Base-by-base conservation (phyloP, 2,113 vertebrate species). In the Tringa solitaria region DNA sequence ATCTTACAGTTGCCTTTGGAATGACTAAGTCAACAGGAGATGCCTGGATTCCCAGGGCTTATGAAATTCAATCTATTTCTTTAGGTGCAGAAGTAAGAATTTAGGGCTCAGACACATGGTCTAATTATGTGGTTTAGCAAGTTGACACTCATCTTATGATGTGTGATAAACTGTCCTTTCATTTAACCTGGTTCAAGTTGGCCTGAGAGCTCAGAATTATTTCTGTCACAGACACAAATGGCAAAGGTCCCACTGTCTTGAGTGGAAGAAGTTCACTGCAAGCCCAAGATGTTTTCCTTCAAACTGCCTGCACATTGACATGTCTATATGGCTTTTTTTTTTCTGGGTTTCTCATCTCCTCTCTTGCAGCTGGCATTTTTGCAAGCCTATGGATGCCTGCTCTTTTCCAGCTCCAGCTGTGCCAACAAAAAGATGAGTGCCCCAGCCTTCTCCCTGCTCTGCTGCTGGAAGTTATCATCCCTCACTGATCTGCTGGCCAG, bases 11-110 rank as follows among this genome's bases (percentile, higher is more conserved):
- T 89, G 51, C 56, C 77, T 86, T 91, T 95, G 91, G 87, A 95
- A 91, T 84, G 73, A 53, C 73, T 84, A 94, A 84, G 30, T 97
- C 84, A 95, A 94, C 91, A 95, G 80, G 69, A 94, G 86, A 67
- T 84, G 64, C 86, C 69, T 96, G 65, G 51, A 84, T 93, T 96
- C 77, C 73, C 56, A 78, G 56, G 39, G 77, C 73, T 96, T 74
- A 68, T 87, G 93, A 94, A 96, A 96, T 84, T 92, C 72, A 67
- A 90, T 97, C 90, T 95, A 37, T 95, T 95, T 92, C 92, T 95
- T 96, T 95, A 95, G 90, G 90, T 95, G 92, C 63, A 77, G 39
- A 90, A 88, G 41, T 60, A 86, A 88, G 72, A 88, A 90, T 69
- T 85, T 77, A 74, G 50, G 24, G n/a, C 79, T 90, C 37, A 16